Base-by-base conservation (phyloP, 2,888 invertebrate genomes). In the Orthosia cruda region DNA sequence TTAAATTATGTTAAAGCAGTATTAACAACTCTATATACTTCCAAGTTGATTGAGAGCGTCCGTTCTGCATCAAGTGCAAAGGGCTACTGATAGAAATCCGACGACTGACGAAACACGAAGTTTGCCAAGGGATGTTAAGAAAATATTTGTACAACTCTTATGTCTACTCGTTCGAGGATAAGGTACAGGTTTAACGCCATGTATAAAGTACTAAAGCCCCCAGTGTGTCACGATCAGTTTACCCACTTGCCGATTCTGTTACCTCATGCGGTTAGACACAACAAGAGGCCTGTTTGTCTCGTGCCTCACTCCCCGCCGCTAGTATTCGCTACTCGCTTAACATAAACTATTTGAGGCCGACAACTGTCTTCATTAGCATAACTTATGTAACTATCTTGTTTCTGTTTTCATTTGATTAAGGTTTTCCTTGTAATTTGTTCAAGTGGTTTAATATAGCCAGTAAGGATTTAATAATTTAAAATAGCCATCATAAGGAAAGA, bases 281-380 rank as follows among this genome's bases (percentile, higher is more conserved):
- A 69, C 71, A 74, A 77, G 83, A 71, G 72, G 66, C 71, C 47
- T 85, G 81, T 84, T 85, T 87, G 79, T 80, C 70, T 75, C 59
- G 26, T 20, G 52, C 69, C 73, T 77, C 67, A 50, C 61, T 79
- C 62, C 52, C 45, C 49, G 13, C 32, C n/a, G 16, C 66, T 13
- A 13, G 55, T 66, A 66, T 18, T 13, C 47, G 32, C 40, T 68
- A 18, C 65, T 62, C 49, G 62, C 49, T 81, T 77, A 71, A 72
- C 83, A 79, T 79, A 79, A 80, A 80, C 75, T 71, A 77, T 70
- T 83, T 75, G 62, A 65, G 71, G 63, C 54, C 2, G 50, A 66
- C 76, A 64, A 75, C 66, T 64, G 77, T 76, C 58, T 66, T 71
- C 63, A 72, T 70, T 67, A 23, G 66, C 65, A 70, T 81, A 71